phyloP scores from a whole-genome alignment of 2,888 invertebrate species.

The Thecophora atra region DNA sequence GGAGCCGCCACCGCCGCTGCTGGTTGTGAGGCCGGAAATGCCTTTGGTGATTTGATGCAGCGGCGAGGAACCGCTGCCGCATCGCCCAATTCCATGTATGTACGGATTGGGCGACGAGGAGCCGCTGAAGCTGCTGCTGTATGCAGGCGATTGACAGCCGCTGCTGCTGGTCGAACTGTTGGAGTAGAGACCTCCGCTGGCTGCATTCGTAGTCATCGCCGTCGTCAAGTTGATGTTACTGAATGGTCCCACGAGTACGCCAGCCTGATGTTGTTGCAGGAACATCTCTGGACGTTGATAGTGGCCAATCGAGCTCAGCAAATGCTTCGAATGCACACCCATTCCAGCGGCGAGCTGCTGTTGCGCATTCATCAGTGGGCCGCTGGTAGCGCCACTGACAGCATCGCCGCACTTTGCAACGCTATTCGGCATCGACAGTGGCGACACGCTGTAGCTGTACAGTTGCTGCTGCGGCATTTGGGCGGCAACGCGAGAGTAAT shows the following conservation, averaged over 20 bases:
- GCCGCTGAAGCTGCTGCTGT: constrained; percentile 60
- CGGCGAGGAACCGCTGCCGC: constrained; percentile 68
- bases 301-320: constrained; percentile 46
- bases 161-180: constrained; percentile 55
- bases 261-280: constrained; percentile 36
- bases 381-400: constrained; percentile 42
- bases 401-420: constrained; percentile 31
- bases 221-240: constrained; percentile 54
- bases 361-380: constrained; percentile 30
- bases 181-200: constrained; percentile 49
- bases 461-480: constrained; percentile 58
- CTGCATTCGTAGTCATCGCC: constrained; percentile 38
- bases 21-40: constrained; percentile 78
- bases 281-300: constrained; percentile 44
- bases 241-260: constrained; percentile 53
- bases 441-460: constrained; percentile 62
- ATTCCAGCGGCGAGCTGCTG: constrained; percentile 33
- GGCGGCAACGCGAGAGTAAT: constrained; percentile 40
- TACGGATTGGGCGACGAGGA: constrained; percentile 63
- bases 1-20: constrained; percentile 73
- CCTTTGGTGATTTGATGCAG: constrained; percentile 76
- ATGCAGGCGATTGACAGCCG: constrained; percentile 69
- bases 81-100: constrained; percentile 53
- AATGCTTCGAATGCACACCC: constrained; percentile 51
- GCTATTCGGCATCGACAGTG: constrained; percentile 55